Conservation (phyloP, 2,113 vertebrate species). For the Ailurus styani region DNA sequence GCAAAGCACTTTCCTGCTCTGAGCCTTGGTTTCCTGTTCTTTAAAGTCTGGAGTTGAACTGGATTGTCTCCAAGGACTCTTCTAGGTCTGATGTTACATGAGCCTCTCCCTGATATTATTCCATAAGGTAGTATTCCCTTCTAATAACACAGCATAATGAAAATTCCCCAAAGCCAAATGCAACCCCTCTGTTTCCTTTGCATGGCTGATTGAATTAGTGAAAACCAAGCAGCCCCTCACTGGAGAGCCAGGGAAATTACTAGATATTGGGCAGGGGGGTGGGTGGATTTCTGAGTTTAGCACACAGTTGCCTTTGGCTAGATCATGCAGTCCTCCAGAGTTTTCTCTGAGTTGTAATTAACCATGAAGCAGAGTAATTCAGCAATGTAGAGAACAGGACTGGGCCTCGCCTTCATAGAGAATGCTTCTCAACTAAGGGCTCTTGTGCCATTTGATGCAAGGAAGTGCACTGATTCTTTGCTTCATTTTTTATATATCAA, state of each 20-base stretch:
- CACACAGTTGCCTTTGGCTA: slow-evolving; percentile 28
- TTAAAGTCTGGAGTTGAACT: slow-evolving; percentile 11
- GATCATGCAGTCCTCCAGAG: not conserved
- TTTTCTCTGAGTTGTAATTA: not conserved
- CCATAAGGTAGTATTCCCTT: slow-evolving; percentile 18
- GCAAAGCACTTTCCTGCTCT: not conserved
- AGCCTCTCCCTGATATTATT: not conserved
- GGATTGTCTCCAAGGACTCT: slow-evolving; percentile 19
- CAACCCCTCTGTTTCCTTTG: slow-evolving; percentile 34
- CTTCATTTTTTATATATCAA: not conserved
- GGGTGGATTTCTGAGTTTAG: not conserved
- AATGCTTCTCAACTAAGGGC: not conserved
- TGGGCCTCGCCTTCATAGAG: not conserved
- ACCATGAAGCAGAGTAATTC: not conserved
- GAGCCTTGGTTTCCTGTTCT: slow-evolving; percentile 41
- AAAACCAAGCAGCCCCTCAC: not conserved
- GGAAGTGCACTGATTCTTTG: not conserved
- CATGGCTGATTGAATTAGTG: slow-evolving; percentile 48
- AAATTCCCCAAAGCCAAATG: slow-evolving; percentile 36
- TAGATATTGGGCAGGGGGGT: not conserved
- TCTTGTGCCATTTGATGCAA: not conserved
- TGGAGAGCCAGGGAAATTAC: slow-evolving; percentile 17
- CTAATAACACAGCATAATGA: slow-evolving; percentile 8
- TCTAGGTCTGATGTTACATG: not conserved
- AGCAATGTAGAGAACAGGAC: not conserved